phyloP scores from a whole-genome alignment of 2,113 vertebrate species.

The Tachysurus vachellii region DNA sequence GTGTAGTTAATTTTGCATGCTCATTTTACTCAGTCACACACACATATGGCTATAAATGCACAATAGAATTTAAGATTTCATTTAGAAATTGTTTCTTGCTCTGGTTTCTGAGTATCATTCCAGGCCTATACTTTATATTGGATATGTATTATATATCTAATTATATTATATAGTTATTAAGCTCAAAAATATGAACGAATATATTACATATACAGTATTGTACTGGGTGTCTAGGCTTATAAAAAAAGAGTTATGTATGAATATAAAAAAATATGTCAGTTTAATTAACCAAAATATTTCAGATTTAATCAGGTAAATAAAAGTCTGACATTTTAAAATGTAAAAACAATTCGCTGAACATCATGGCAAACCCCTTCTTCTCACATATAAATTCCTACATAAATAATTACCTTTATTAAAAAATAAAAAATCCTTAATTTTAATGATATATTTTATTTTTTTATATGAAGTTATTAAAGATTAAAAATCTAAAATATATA shows the following conservation, averaged over 20 bases:
- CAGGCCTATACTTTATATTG: not conserved
- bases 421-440: not conserved
- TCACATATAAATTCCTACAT: not conserved
- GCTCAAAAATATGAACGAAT: not conserved
- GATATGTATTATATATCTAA: not conserved
- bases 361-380: not conserved
- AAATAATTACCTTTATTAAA: not conserved
- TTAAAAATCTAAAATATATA: too few species aligned
- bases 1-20: not conserved
- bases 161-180: not conserved
- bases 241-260: not conserved
- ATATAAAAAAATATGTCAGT: not conserved
- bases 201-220: not conserved
- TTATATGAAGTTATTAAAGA: too few species aligned
- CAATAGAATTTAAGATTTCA: too few species aligned
- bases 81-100: not conserved
- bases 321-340: not conserved
- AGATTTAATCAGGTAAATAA: not conserved
- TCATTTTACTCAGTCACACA: not conserved
- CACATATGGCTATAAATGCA: not conserved
- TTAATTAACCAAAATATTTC: not conserved
- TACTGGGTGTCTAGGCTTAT: not conserved
- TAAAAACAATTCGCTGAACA: not conserved
- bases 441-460: too few species aligned
- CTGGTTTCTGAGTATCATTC: not conserved